Percentiles rank a stretch among this genome's conserved stretches.
phyloP scores from a whole-genome alignment of 2,888 invertebrate species.

The Pyrrhia umbra region DNA sequence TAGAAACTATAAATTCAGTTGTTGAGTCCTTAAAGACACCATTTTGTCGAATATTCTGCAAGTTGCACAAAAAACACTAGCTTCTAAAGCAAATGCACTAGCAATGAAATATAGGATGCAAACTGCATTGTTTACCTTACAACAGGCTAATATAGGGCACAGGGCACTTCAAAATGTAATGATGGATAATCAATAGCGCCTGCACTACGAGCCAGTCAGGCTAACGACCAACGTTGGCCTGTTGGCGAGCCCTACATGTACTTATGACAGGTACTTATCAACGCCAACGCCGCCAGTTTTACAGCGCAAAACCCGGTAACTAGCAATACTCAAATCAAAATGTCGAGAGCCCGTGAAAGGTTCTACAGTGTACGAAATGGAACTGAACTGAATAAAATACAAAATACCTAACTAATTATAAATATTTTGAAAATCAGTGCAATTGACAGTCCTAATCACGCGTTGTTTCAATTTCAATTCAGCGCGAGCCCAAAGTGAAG shows the following conservation, averaged over 20 bases:
- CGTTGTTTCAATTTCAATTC: neutral
- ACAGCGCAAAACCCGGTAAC: conserved; percentile 3
- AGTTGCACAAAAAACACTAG: neutral
- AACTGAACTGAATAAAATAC: neutral
- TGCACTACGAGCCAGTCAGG: neutral
- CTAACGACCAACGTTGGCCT: neutral
- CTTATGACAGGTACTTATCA: neutral
- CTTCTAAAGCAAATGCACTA: neutral
- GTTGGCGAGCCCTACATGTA: conserved; percentile 2
- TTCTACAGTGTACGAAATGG: too few species aligned
- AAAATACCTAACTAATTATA: neutral
- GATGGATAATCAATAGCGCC: neutral
- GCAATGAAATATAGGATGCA: neutral
- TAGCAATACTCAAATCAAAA: conserved; percentile 3
- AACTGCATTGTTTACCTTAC: neutral
- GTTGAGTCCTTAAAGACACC: neutral
- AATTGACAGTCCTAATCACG: too few species aligned
- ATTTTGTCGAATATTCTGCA: neutral
- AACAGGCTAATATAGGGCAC: neutral
- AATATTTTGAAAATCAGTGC: too few species aligned
- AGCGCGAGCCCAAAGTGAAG: neutral
- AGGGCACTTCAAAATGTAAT: neutral
- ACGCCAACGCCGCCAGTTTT: neutral
- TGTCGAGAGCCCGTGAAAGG: conserved; percentile 5
- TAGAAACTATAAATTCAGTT: neutral